Conservation (phyloP, 2,113 vertebrate genomes). For the Melanerpes formicivorus region DNA sequence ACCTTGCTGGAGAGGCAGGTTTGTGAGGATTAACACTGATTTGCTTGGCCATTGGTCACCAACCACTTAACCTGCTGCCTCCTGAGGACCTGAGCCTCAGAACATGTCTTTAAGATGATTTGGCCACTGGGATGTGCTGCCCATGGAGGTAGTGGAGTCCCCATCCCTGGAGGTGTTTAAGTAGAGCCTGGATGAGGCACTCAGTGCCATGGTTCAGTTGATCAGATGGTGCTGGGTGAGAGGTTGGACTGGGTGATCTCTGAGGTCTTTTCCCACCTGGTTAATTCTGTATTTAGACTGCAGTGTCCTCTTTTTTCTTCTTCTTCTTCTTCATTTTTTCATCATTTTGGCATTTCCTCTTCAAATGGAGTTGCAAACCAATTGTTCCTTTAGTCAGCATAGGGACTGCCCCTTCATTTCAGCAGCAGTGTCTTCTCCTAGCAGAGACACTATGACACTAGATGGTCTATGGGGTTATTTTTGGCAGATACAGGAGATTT, state of each 20-base stretch:
- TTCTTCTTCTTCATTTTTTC: too few relatives aligned
- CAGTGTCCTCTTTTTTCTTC: background rate
- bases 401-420: background rate
- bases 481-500: background rate
- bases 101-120: background rate
- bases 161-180: too few relatives aligned
- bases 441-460: background rate
- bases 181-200: too few relatives aligned
- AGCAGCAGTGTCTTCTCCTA: background rate
- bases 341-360: background rate
- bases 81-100: background rate
- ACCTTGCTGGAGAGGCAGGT: background rate
- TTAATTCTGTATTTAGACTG: background rate
- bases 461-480: background rate
- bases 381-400: background rate
- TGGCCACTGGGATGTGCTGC: too few relatives aligned
- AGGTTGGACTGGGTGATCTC: too few relatives aligned
- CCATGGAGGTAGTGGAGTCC: too few relatives aligned
- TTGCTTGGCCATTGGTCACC: background rate
- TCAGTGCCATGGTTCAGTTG: too few relatives aligned
- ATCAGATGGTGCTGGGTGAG: too few relatives aligned
- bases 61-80: background rate
- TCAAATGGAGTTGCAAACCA: background rate
- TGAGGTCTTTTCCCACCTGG: too few relatives aligned
- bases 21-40: background rate